phyloP scores from a whole-genome alignment of 2,797 vertebrate species.

The Ptychobarbus kaznakovi region DNA sequence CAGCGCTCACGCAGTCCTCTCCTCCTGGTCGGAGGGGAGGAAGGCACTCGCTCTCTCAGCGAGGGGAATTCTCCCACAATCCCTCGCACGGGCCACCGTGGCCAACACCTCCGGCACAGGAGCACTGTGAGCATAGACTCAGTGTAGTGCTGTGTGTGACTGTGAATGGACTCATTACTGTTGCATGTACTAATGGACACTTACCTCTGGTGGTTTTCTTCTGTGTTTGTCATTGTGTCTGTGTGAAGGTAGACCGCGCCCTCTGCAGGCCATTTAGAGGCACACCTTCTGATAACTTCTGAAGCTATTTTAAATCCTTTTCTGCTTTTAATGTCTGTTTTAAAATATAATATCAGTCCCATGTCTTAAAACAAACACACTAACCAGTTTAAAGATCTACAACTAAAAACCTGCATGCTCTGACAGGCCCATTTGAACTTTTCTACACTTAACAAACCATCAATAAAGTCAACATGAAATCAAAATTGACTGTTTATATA shows the following conservation, averaged over 20 bases:
- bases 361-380: background rate
- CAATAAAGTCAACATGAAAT: background rate
- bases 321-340: background rate
- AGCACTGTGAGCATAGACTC: conserved; percentile 56
- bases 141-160: conserved; percentile 43
- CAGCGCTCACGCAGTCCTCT: conserved; percentile 76
- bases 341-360: background rate
- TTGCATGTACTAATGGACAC: conserved; percentile 27
- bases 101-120: conserved; percentile 65
- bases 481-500: background rate
- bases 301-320: too few species aligned
- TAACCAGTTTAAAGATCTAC: background rate
- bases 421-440: background rate
- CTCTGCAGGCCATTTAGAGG: conserved; percentile 18
- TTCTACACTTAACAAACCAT: background rate
- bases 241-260: conserved; percentile 24
- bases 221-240: conserved; percentile 14
- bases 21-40: conserved; percentile 70
- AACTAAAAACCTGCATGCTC: background rate
- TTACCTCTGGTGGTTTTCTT: background rate
- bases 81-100: conserved; percentile 65
- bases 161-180: background rate
- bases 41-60: conserved; percentile 75
- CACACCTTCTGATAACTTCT: too few species aligned
- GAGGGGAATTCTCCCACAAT: conserved; percentile 75